Base-by-base conservation (phyloP, 2,888 invertebrate species). In the Noctua comes region DNA sequence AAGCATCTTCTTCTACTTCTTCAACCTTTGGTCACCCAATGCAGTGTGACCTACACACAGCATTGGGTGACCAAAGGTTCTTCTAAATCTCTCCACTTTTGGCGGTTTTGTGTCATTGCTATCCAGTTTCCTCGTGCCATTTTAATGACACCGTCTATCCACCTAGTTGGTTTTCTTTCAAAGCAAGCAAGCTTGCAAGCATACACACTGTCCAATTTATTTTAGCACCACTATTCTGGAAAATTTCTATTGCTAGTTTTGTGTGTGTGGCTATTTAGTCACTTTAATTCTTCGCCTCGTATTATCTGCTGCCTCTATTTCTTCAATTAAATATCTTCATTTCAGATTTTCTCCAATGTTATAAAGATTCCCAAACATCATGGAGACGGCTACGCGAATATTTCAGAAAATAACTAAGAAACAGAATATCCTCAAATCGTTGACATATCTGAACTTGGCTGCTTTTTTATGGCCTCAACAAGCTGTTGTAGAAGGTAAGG, bases 401-500 rank as follows among this genome's bases (percentile, higher is more conserved):
- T 31, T 24, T 2, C 0, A 36, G 1, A 51, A 21, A 1, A 11
- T 66, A 13, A 1, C 64, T 18, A 76, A 76, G 18, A 46, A 2
- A 21, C 76, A 80, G 48, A 76, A 62, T 16, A 84, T 83, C 2
- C 18, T 84, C 16, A 72, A 66, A 13, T 0, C 66, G 40, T 18
- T 83, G 11, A 66, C 76, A 2, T 76, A 5, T 10, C 0, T 83
- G 13, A 65, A 76, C 11, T 18, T 83, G 18, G 0, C 13, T 10
- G 48, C 13, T 1, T 84, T 10, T 62, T 1, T 66, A 13, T 83
- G 80, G 80, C 76, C 71, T 11, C 36, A 54, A 36, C 46, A 18
- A 21, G 46, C 59, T 18, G 27, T 48, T 54, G 3, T 84, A 27
- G 1, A 80, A 69, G 85, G 85, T 84, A 57, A 31, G n/a, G n/a